Evolutionary conservation across 1,140 invertebrate genomes (phyloP), one percentile per base, ranked within the genome.

Genomic region (Cherax quadricarinatus): DNA sequence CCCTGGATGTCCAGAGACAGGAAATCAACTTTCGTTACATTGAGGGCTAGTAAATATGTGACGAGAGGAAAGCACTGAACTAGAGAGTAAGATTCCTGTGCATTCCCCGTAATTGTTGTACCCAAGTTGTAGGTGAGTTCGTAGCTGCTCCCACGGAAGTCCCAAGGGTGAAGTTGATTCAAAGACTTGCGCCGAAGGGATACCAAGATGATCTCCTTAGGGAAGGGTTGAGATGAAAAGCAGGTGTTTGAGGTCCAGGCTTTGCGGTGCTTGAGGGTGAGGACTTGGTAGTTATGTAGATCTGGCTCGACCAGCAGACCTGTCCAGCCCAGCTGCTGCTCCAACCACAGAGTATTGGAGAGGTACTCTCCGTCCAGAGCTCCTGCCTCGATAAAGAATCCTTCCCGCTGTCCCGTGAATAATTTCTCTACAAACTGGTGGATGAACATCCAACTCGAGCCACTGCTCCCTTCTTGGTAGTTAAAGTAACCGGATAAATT

Each of bases 31-130:
- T 95, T 95, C 41, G 96, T 96, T 70, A 96, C 96, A 94, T 97
- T 97, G 93, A 97, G 96, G 51, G 97, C 97, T 91, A 97, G 95
- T 94, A 98, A 95, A 88, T 98, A 95, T 30, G 97, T 97, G 94
- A 97, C 97, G 79, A 98, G 95, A 93, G 98, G 97, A 95, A 98
- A 97, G 95, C 97, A 98, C 94, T 97, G 97, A 82, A 98, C 96
- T 93, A 97, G 96, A 16, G 73, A 82, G 41, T 86, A 91, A 9
- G 84, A 78, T n/a, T 86, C 41, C 0, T 41, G n/a, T 10, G n/a
- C 81, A 6, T 84, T 84, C 18, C 49, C 18, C 12, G 82, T 81
- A 5, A 21, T 53, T 14, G 89, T 62, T n/a, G 48, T 7, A 7
- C 4, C 12, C 0, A 79, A 18, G 21, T 81, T 5, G 16, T 21